Evolutionary conservation across 1,140 invertebrate species (phyloP), one percentile per base, ranked within the genome.

Genomic region (Pseudoatta argentina): DNA sequence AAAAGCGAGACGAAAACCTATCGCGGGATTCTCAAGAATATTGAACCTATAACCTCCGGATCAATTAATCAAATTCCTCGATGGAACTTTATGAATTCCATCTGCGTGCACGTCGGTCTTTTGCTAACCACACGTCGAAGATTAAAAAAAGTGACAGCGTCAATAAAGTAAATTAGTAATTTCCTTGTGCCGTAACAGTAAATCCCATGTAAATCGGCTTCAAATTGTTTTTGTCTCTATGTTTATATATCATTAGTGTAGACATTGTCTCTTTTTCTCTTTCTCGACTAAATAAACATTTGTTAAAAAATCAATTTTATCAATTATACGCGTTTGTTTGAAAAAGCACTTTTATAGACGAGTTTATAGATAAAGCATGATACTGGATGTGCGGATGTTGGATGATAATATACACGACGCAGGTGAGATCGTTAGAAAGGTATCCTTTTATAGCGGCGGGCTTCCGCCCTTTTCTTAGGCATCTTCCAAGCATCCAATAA

Each of bases 51-150:
- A 86, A 90, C 88, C 88, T 10, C 86, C 48, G 12, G 69, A 88
- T 88, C 89, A 57, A 90, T 90, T 90, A 90, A 90, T 90, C 89
- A 90, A 53, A 55, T 88, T 82, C 76, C 57, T 67, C 34, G 24
- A 14, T 55, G 55, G 39, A 48, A 69, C 64, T 89, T 89, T 61
- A 82, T 77, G 76, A 88, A 77, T 86, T 86, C 83, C 63, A 48
- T 66, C 30, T 44, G 34, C 21, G 78, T 75, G 82, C 53, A 59
- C 51, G 67, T 88, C 88, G 73, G 44, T 86, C 57, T 34, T 83
- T 83, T 21, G 44, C 69, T 83, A 48, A 83, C 55, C 39, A 21
- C 39, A 48, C 39, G 69, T 48, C 61, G 87, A 86, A 53, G 78
- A 88, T 86, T 81, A 21, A 57, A 81, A 89, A 85, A 48, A 30